Base-by-base conservation (phyloP, 2,797 vertebrate genomes). In the Alosa sapidissima region DNA sequence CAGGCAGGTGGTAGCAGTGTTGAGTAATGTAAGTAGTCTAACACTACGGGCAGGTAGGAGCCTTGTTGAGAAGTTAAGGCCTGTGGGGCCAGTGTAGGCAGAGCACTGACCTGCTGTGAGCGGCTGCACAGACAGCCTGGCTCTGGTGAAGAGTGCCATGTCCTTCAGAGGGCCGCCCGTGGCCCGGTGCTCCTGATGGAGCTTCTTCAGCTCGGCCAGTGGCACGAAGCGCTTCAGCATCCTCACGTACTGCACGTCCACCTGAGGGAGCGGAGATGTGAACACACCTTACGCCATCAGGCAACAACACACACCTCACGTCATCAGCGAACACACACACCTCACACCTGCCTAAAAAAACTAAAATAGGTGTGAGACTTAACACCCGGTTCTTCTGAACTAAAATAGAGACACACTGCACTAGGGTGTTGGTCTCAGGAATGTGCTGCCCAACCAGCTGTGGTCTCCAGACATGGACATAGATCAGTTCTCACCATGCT, bases 241-340 rank as follows among this genome's bases (percentile, higher is more conserved):
- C 86, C 97, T 94, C 90, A 97, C 94, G 89, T 97, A 98, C 91
- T 96, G 96, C 49, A 99, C 97, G 0, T 99, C 98, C 28, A 99
- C 98, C 98, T 99, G 89, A 6, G 21, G n/a, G 55, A 7, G 55
- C 60, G 7, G 3, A 62, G 7, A 11, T n/a, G n/a, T 3, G 5
- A 2, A 13, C 33, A 68, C 13, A 75, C 68, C 19, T 19, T 21
- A 41, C 2, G 41, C 2, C 41, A 41, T 41, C 1, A 41, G 41
- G 41, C 41, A 41, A 41, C 41, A 0, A 41, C 41, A 41, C 4
- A 14, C 65, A 72, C 28, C 9, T 13, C 13, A 52, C 0, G 14
- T 3, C 51, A 52, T 52, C 1, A 52, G 51, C 2, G 13, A 52
- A 13, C 55, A 60, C 55, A 60, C 55, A 62, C 60, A 62, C 60